A percentile compares a stretch with the other conserved stretches of the same genome.
These are phyloP conservation scores for Drosophila triauraria DNA, from an alignment of 1,140 invertebrate genomes.

Conservation along the genomic window DNA sequence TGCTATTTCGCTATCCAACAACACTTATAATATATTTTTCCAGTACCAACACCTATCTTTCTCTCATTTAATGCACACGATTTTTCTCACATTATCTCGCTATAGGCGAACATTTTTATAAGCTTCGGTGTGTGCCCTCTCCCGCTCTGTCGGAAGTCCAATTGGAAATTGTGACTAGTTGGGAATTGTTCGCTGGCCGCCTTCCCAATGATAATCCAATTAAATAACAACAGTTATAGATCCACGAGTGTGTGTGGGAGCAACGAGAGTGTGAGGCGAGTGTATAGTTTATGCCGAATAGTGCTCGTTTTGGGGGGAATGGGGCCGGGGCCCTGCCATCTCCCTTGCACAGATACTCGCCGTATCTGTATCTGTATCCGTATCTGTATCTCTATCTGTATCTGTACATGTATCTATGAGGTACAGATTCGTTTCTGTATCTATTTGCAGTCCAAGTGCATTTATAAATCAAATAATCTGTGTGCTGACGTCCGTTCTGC, in stretches of 20 bases:
- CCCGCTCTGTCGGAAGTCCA: slow-evolving; percentile 16
- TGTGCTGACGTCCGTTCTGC: slow-evolving; percentile 25
- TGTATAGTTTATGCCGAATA: not conserved
- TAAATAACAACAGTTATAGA: slow-evolving; percentile 42
- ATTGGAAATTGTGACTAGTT: slow-evolving; percentile 35
- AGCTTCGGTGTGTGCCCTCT: not conserved
- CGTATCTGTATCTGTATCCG: slow-evolving; percentile 1
- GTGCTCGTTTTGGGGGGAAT: not conserved
- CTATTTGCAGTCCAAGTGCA: slow-evolving; percentile 34
- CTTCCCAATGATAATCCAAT: slow-evolving; percentile 41
- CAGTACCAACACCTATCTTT: not conserved
- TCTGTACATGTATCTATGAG: slow-evolving; percentile 5
- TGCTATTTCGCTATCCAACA: not conserved
- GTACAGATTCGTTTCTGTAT: slow-evolving; percentile 15
- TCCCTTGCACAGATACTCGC: slow-evolving; percentile 5
- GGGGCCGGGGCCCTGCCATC: not conserved
- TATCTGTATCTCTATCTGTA: slow-evolving; percentile 6
- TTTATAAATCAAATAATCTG: slow-evolving; percentile 38
- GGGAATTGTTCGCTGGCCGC: slow-evolving; percentile 25
- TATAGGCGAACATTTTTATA: not conserved
- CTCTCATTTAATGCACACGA: not conserved
- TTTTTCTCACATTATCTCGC: not conserved
- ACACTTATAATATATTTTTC: not conserved
- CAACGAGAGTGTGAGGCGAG: not conserved
- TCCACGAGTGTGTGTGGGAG: slow-evolving; percentile 1